phyloP scores from a whole-genome alignment of 2,113 vertebrate genomes.

The Lampris megalopsis region DNA sequence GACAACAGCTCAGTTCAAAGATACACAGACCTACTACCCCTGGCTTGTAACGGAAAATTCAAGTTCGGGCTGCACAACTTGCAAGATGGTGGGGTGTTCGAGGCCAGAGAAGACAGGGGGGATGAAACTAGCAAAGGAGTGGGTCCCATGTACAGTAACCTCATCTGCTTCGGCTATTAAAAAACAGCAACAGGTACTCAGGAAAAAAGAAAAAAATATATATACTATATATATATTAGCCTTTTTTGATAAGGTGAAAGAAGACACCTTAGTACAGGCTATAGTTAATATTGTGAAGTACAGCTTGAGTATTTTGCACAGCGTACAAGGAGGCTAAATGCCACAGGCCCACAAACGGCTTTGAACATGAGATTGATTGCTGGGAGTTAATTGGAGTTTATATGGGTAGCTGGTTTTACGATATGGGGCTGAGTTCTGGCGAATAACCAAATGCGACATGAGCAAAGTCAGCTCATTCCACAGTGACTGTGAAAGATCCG shows the following conservation, averaged over 20 bases:
- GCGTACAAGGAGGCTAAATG: constrained; percentile 19
- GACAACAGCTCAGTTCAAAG: constrained; percentile 6
- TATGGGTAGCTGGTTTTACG: too few species aligned
- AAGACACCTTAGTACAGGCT: constrained; percentile 4
- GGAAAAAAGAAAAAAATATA: constrained; percentile 27
- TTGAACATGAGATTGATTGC: too few species aligned
- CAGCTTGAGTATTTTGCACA: constrained; percentile 11
- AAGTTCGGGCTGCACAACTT: background rate
- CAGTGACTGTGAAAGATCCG: too few species aligned
- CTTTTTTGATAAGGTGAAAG: constrained; percentile 17
- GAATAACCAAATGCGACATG: too few species aligned
- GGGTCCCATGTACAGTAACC: constrained; percentile 25
- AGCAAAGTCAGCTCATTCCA: too few species aligned
- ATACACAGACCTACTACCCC: background rate
- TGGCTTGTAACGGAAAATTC: constrained; percentile 8
- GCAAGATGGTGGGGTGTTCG: background rate
- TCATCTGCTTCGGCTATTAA: constrained; percentile 46
- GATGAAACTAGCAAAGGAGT: constrained; percentile 9
- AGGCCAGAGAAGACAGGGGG: constrained; percentile 12
- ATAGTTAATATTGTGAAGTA: constrained; percentile 8
- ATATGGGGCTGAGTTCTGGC: too few species aligned
- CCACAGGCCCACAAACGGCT: background rate
- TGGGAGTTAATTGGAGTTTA: too few species aligned
- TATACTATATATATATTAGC: background rate
- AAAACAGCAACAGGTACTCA: background rate